Conservation (phyloP, 2,888 invertebrate species). For the Euplagia quadripunctaria region DNA sequence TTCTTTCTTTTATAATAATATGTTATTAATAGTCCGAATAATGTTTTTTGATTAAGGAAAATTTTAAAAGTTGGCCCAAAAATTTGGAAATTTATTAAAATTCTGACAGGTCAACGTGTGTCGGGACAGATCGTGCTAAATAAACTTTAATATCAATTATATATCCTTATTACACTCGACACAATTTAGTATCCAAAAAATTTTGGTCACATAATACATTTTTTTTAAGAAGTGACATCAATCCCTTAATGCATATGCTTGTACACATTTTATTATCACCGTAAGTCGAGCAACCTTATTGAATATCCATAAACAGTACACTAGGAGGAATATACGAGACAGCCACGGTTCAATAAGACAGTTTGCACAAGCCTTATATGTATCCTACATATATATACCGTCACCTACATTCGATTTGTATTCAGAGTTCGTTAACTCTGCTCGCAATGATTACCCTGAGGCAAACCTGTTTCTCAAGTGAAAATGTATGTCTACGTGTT, state of each 20-base stretch:
- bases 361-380: conserved; percentile 22
- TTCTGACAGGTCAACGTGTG: too few relatives aligned
- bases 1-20: too few relatives aligned
- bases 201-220: too few relatives aligned
- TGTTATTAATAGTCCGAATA: too few relatives aligned
- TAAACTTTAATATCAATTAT: too few relatives aligned
- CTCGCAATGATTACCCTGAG: conserved; percentile 71
- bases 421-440: conserved; percentile 79
- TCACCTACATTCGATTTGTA: conserved; percentile 75
- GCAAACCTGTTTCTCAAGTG: conserved; percentile 57
- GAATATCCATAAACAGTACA: conserved; percentile 42
- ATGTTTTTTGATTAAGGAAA: too few relatives aligned
- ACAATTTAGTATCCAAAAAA: too few relatives aligned
- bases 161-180: too few relatives aligned
- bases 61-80: too few relatives aligned
- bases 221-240: not conserved
- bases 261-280: conserved; percentile 41
- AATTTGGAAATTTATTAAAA: too few relatives aligned
- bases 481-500: conserved; percentile 37
- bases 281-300: conserved; percentile 31
- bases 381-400: conserved; percentile 19
- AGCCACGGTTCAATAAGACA: conserved; percentile 27
- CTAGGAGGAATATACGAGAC: conserved; percentile 34
- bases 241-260: conserved; percentile 27
- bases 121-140: too few relatives aligned